Evolutionary conservation across 2,797 vertebrate species (phyloP), one percentile per base, ranked within the genome.

Genomic region (Manis crassicaudata): DNA sequence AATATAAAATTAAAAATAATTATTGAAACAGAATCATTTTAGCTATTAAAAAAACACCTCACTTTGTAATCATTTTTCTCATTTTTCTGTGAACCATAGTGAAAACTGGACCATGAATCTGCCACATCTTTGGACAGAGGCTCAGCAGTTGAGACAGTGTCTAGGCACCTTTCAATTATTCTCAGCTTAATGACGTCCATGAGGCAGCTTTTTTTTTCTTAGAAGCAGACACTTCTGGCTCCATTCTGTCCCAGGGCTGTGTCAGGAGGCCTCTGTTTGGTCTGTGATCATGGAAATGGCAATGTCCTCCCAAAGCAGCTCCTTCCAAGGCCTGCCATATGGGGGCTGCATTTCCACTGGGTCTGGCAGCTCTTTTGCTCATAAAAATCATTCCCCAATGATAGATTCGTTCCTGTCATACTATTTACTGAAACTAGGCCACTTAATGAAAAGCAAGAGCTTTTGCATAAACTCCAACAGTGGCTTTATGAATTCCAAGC

Each of bases 371-470:
- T 52, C 52, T 79, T 88, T 37, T 2, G 0, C 76, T 85, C 32
- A 35, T 81, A 94, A 94, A 10, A 88, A 35, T 87, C 94, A 60
- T 88, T 96, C 93, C 94, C 94, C 76, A 87, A 72, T 70, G 95
- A 92, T 81, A 92, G 92, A 96, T 79, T 88, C 37, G 0, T 92
- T 83, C 75, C 65, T 72, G 46, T 90, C 92, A 94, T 62, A 65
- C 82, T 97, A 62, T 96, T 97, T 95, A 92, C 88, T 79, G 95
- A 97, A 95, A 96, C 60, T 75, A 68, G 90, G 95, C 88, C 96
- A 92, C 96, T 95, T 96, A 95, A 97, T 97, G 91, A 97, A 97
- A 97, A 96, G 83, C 58, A 13, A 92, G 88, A 87, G 94, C 70
- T 92, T 97, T 95, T 95, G 94, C 89, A 91, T 95, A 70, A 89